These are phyloP conservation scores for Apantesis nais DNA, from an alignment of 2,888 invertebrate genomes.

Conservation along the genomic window DNA sequence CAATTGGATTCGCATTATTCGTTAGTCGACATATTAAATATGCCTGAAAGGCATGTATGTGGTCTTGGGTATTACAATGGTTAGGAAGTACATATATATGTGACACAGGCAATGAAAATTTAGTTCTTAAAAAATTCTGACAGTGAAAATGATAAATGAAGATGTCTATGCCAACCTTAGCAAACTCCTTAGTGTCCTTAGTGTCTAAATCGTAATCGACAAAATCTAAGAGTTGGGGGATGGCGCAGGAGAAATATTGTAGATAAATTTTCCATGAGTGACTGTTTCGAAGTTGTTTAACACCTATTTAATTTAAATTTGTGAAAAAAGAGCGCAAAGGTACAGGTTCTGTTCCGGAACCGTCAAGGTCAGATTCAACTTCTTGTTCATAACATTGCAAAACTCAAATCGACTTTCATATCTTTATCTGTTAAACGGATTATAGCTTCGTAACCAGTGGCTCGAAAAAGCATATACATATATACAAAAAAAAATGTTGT, in stretches of 20 bases:
- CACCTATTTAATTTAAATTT: background rate
- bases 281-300: background rate
- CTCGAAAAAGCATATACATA: no score
- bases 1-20: background rate
- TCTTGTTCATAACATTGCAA: background rate
- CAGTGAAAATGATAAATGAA: background rate
- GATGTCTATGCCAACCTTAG: background rate
- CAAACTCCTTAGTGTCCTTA: no score
- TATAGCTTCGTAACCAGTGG: background rate
- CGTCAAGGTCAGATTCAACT: background rate
- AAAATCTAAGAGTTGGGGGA: no score
- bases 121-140: background rate
- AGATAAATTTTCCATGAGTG: background rate
- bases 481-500: no score
- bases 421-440: background rate
- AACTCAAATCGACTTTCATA: background rate
- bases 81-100: no score
- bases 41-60: background rate
- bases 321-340: background rate
- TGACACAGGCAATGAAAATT: no score
- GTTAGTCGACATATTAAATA: background rate
- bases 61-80: no score
- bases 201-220: no score
- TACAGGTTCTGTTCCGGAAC: background rate
- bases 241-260: background rate